Evolutionary conservation across 2,113 vertebrate genomes (phyloP), one percentile per base, ranked within the genome.

Genomic region (Poecile atricapillus): DNA sequence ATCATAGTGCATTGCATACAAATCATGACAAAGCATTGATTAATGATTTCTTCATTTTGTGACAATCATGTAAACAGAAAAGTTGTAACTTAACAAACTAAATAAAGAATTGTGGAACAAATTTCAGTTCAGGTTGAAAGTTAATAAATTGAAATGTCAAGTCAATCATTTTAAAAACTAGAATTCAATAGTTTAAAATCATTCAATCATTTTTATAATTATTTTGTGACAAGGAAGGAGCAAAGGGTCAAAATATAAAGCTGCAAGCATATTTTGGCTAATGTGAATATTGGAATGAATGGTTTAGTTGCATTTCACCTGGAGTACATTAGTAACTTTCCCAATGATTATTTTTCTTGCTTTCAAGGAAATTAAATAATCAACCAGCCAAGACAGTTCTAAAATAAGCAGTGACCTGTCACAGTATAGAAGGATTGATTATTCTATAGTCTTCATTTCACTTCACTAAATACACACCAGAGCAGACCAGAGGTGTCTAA

Each of bases 311-410:
- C 75, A 71, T 85, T 95, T 97, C 94, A 96, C 93, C 94, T 91
- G 89, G 79, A 94, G 47, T 96, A 90, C 65, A 93, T 97, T 97
- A 95, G 70, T 88, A 94, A 96, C 87, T 82, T 96, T 89, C 81
- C 74, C 68, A 89, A 87, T 94, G 93, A 97, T 94, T 96, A 92
- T 96, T 97, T 97, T 95, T 95, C 93, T 91, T 90, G 90, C 87
- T 97, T 96, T 96, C 94, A 95, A 95, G 91, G 86, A 97, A 97
- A 96, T 97, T 93, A 91, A 97, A 96, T 95, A 91, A 90, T 92
- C 90, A 94, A 58, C 69, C 65, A 91, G 82, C 93, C 92, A 96
- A 93, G 85, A 94, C 86, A 84, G 56, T 80, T 92, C 79, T 90
- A 92, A 96, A 96, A 96, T 79, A 96, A 94, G 91, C 91, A 90